phyloP scores from a whole-genome alignment of 2,888 invertebrate genomes.

The Sesia apiformis region DNA sequence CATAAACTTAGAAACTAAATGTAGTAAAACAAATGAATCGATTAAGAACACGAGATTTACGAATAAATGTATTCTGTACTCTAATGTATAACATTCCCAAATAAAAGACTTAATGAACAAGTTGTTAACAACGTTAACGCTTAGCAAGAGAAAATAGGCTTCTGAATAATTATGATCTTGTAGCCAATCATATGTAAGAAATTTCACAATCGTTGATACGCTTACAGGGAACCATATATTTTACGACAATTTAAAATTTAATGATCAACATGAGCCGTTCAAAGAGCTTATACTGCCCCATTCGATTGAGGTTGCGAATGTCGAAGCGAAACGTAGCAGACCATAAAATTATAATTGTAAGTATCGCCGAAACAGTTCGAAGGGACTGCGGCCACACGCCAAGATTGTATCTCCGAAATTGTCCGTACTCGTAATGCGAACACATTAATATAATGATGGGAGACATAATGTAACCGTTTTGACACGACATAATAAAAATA shows the following conservation, averaged over 20 bases:
- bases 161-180: no score
- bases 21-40: no score
- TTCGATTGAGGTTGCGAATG: constrained; percentile 2
- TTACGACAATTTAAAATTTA: not conserved
- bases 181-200: no score
- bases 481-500: not conserved
- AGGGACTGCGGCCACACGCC: not conserved
- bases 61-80: no score
- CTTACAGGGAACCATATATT: no score
- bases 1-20: no score
- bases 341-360: constrained; percentile 13
- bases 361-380: constrained; percentile 6
- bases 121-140: no score
- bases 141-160: no score
- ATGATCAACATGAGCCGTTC: not conserved
- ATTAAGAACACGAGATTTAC: no score
- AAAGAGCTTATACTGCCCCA: not conserved
- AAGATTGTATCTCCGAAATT: not conserved
- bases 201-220: no score
- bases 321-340: constrained; percentile 6
- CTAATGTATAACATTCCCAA: no score
- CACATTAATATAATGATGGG: not conserved
- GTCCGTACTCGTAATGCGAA: not conserved
- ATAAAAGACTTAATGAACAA: no score
- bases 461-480: not conserved